These are phyloP conservation scores for Calypte anna DNA, from an alignment of 2,113 vertebrate species.

Conservation along the genomic window DNA sequence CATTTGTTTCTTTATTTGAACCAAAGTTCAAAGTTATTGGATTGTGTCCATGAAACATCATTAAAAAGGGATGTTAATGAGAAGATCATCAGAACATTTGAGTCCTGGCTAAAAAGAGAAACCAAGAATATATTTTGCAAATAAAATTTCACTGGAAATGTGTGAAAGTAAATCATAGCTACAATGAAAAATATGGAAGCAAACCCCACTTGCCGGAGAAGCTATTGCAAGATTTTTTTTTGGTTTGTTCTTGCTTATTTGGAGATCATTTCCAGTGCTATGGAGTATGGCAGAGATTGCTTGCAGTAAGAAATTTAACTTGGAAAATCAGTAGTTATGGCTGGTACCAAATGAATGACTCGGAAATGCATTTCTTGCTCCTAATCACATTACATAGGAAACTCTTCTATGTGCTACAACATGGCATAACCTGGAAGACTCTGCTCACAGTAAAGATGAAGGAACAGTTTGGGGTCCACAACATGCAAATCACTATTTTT, in stretches of 20 bases:
- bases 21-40: conserved; percentile 25
- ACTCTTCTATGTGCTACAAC: not conserved
- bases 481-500: not conserved
- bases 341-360: not conserved
- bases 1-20: not conserved
- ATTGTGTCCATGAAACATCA: conserved; percentile 2
- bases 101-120: conserved; percentile 60
- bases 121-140: conserved; percentile 17
- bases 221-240: not conserved
- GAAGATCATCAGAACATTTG: conserved; percentile 51
- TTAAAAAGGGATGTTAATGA: conserved; percentile 37
- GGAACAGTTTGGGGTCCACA: not conserved
- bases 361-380: not conserved
- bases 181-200: not conserved
- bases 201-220: not conserved
- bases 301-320: not conserved
- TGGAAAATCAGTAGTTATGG: not conserved
- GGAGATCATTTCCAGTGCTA: not conserved
- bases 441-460: not conserved
- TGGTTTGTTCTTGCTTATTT: not conserved
- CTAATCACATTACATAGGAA: not conserved
- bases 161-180: not conserved
- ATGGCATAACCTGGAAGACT: not conserved
- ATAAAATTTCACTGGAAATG: conserved; percentile 42
- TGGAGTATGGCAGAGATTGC: not conserved